Base-by-base conservation (phyloP, 2,113 vertebrate genomes). In the Corydoras maculifer region DNA sequence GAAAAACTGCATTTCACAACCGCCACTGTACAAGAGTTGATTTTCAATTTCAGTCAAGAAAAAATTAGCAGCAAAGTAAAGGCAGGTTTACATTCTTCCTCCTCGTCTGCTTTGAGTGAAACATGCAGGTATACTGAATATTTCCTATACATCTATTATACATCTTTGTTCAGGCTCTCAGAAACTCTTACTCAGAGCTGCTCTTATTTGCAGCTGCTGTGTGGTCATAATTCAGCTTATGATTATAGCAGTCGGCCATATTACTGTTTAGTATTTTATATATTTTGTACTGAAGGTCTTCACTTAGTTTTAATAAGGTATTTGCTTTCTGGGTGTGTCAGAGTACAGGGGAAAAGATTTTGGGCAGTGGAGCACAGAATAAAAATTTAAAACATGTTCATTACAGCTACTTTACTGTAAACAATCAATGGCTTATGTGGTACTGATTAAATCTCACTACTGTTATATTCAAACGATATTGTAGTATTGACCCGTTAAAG, bases 151-250 rank as follows among this genome's bases (percentile, higher is more conserved):
- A 78, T 14, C 72, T 0, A 10, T 10, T 78, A 25, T 70, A 78
- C 65, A 68, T 72, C 68, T 48, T 62, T 31, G 58, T 67, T 5
- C 18, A 67, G 43, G 55, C 53, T 68, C 64, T 72, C 57, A 62
- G 69, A 65, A 65, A 51, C 49, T 55, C 53, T 68, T 13, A 60
- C 64, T 8, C 35, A 8, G 35, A 43, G 35, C 4, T 25, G 18
- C 18, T 25, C 18, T 25, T 25, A 75, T 71, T 70, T 50, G 67
- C 55, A 66, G 66, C 60, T 31, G 50, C 65, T 69, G 77, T 58
- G 67, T 75, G 62, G 67, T 72, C 75, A 68, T 63, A 65, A 75
- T 78, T 71, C 65, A 31, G 62, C 59, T 66, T 69, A 53, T 72
- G 62, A 78, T 70, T 62, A 68, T 68, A 54, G 72, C 68, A 68